A percentile compares a stretch with the other conserved stretches of the same genome.
Conservation (phyloP, 2,888 invertebrate species). For the Anagyrus pseudococci region DNA sequence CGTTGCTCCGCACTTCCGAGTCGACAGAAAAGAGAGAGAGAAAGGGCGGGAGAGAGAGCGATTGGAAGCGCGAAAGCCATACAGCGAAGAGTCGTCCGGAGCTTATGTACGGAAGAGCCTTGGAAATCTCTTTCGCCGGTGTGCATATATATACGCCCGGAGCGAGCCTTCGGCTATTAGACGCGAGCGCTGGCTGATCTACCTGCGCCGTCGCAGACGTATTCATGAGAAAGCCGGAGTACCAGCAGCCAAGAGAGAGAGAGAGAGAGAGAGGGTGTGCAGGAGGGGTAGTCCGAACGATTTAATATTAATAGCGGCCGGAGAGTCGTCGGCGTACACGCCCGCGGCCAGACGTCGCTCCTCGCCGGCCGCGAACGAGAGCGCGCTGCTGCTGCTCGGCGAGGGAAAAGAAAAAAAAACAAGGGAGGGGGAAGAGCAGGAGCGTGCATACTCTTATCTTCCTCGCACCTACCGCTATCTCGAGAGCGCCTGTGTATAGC, state of each 20-base stretch:
- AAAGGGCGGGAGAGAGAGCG: no score
- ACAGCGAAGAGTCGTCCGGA: no score
- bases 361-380: not conserved
- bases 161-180: constrained; percentile 25
- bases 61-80: no score
- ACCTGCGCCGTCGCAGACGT: not conserved
- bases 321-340: not conserved
- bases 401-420: not conserved
- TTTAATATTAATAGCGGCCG: constrained; percentile 35
- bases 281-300: constrained; percentile 6
- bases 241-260: not conserved
- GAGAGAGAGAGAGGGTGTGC: no score
- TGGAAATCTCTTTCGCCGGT: no score
- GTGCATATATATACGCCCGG: not conserved
- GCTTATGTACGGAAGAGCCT: no score
- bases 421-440: not conserved
- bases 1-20: no score
- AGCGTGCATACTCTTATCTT: constrained; percentile 16
- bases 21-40: no score
- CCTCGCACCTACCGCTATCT: constrained; percentile 18
- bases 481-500: not conserved
- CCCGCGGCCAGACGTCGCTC: not conserved
- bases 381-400: not conserved
- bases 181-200: constrained; percentile 5
- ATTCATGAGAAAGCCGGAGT: constrained; percentile 20